Evolutionary conservation across 2,888 invertebrate species (phyloP).

Genomic region (Tipula vernalis): DNA sequence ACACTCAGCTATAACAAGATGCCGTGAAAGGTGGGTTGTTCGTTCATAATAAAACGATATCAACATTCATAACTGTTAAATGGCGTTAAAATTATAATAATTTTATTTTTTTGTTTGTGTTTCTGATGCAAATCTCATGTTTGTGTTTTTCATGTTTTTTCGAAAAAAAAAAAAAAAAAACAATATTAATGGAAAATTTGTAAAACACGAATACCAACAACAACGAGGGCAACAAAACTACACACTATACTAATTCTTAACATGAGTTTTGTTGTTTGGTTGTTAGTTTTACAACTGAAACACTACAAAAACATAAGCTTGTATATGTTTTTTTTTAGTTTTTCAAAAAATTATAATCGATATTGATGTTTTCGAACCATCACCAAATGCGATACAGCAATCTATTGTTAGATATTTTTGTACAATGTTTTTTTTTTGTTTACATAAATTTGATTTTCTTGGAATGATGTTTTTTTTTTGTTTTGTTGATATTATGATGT

Average conservation of each 20-base stretch:
- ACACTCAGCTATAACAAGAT: background rate
- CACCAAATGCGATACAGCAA: background rate
- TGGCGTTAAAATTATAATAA: background rate
- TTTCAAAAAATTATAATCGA: background rate
- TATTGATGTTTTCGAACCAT: background rate
- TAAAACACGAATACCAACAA: background rate
- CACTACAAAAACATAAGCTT: background rate
- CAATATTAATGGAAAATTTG: background rate
- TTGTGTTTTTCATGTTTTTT: background rate
- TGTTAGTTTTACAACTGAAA: background rate
- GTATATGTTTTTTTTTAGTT: background rate
- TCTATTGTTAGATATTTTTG: background rate
- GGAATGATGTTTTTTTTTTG: background rate
- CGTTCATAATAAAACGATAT: background rate
- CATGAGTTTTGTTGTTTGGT: background rate
- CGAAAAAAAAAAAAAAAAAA: background rate
- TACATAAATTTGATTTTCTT: background rate
- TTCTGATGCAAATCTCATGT: background rate
- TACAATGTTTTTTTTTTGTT: background rate
- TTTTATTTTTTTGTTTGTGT: background rate
- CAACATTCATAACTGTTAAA: background rate
- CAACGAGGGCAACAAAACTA: background rate
- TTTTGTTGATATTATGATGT: background rate
- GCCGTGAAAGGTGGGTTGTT: background rate
- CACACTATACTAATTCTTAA: background rate